Conservation (phyloP, 2,888 invertebrate genomes). For the Chymomyza caudatula region DNA sequence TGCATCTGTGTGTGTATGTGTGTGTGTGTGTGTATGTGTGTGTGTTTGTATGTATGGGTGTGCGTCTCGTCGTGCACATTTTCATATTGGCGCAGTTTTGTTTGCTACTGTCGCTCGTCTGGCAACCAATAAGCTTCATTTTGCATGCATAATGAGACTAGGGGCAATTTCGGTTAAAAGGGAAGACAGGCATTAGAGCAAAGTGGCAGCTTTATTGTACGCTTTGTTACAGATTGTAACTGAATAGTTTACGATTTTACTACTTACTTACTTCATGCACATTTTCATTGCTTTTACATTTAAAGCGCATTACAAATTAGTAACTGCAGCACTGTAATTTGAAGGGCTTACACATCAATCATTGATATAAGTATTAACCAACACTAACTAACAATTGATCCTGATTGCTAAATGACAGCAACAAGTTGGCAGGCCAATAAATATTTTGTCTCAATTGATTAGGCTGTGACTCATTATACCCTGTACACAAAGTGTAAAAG, state of each 20-base stretch:
- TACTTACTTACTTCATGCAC: background rate
- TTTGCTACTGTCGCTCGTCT: slow-evolving; percentile 27
- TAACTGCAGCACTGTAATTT: background rate
- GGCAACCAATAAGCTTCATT: slow-evolving; percentile 48
- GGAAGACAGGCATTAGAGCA: slow-evolving; percentile 47
- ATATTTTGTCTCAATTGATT: too few relatives aligned
- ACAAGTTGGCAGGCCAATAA: background rate
- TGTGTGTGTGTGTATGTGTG: slow-evolving; percentile 4
- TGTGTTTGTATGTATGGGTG: slow-evolving; percentile 8
- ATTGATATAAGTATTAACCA: background rate
- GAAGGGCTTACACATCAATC: background rate
- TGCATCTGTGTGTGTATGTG: slow-evolving; percentile 44
- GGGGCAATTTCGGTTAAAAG: slow-evolving; percentile 52
- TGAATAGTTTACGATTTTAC: background rate
- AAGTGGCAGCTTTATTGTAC: slow-evolving; percentile 26
- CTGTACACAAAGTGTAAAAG: too few relatives aligned
- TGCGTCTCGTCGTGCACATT: background rate
- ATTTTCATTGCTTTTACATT: background rate
- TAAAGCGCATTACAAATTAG: background rate
- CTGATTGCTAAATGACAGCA: background rate
- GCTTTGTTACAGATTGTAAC: background rate
- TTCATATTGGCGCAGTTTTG: background rate
- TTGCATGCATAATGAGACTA: background rate
- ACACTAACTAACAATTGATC: background rate
- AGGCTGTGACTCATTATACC: too few relatives aligned